Conservation (phyloP, 2,797 vertebrate species). For the Pteropus rufus region DNA sequence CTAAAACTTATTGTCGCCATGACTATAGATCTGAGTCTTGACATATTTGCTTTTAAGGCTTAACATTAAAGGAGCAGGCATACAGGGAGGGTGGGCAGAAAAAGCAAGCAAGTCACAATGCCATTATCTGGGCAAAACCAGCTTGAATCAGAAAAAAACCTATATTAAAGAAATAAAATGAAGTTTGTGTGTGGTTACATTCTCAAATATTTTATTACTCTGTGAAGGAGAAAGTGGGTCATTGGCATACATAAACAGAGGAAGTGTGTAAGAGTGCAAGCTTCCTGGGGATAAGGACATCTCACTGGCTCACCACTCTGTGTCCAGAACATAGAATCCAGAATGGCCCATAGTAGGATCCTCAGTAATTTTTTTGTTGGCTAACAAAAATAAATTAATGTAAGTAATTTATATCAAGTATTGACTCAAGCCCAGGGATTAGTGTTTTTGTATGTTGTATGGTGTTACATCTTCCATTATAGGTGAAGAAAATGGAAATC, state of each 20-base stretch:
- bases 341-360: background rate
- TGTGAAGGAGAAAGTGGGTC: background rate
- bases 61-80: no score
- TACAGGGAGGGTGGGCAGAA: no score
- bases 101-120: no score
- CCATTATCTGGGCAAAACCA: no score
- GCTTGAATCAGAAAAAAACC: no score
- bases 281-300: background rate
- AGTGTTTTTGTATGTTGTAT: background rate
- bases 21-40: no score
- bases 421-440: background rate
- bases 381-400: background rate
- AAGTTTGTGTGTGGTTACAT: no score
- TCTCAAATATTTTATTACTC: background rate
- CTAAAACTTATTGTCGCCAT: no score
- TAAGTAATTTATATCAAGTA: background rate
- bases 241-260: background rate
- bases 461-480: background rate
- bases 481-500: background rate
- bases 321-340: background rate
- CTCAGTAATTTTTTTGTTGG: background rate
- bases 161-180: no score
- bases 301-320: background rate
- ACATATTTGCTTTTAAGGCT: no score
- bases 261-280: background rate